These are phyloP conservation scores for Pangasius sanitwongsei DNA, from an alignment of 2,797 vertebrate species.

Conservation along the genomic window DNA sequence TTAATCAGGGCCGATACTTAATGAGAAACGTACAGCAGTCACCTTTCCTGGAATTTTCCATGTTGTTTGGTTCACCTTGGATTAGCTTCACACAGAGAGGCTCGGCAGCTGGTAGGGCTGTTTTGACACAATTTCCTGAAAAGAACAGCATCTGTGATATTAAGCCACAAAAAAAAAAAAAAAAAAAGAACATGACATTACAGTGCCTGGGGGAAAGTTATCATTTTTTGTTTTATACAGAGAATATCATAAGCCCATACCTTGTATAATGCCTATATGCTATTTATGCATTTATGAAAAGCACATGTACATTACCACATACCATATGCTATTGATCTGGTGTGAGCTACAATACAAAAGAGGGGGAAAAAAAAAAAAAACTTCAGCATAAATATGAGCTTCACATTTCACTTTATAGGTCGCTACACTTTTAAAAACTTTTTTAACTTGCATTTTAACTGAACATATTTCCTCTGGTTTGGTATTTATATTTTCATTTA, in stretches of 20 bases:
- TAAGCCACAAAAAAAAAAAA: not conserved
- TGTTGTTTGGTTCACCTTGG: slow-evolving; percentile 26
- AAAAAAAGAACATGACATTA: not conserved
- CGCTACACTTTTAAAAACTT: not conserved
- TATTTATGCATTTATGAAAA: not conserved
- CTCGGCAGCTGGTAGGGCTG: not conserved
- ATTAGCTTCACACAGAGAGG: slow-evolving; percentile 18
- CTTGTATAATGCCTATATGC: not conserved
- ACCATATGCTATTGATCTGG: not conserved
- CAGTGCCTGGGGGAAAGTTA: not conserved
- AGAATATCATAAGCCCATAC: not conserved
- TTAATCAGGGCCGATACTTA: slow-evolving; percentile 57
- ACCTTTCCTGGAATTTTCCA: slow-evolving; percentile 34
- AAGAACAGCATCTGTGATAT: not conserved
- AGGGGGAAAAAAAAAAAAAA: not conserved
- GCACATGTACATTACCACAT: not conserved
- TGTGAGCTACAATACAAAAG: not conserved
- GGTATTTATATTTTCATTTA: not conserved
- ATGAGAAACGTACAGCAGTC: slow-evolving; percentile 52
- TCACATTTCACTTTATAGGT: not conserved
- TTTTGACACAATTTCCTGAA: not conserved
- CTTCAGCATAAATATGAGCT: not conserved
- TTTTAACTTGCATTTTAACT: not conserved
- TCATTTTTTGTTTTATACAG: not conserved
- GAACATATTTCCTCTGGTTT: not conserved